phyloP scores from a whole-genome alignment of 2,888 invertebrate species.

The Resseliella maxima region DNA sequence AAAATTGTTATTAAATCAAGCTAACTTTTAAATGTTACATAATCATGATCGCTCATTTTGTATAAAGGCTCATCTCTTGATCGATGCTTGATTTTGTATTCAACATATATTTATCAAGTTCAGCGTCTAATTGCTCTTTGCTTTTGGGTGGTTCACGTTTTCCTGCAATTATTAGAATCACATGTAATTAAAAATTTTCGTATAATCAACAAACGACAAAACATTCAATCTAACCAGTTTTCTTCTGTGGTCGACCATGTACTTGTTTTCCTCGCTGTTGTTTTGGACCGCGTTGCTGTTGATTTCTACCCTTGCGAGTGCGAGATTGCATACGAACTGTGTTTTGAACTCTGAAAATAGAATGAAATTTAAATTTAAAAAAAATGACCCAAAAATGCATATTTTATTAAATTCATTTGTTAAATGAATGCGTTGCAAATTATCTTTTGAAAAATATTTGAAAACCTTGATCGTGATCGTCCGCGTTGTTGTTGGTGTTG shows the following conservation, averaged over 20 bases:
- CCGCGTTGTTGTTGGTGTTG: not conserved
- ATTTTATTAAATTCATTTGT: too few relatives aligned
- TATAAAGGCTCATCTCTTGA: conserved; percentile 68
- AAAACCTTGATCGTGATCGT: conserved; percentile 51
- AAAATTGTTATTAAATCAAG: not conserved
- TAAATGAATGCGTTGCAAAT: not conserved
- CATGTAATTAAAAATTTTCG: not conserved
- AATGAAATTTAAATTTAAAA: not conserved
- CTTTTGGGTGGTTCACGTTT: conserved; percentile 63
- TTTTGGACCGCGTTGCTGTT: not conserved
- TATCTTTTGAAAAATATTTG: too few relatives aligned
- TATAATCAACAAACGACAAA: not conserved
- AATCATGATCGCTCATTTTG: not conserved
- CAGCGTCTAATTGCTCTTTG: conserved; percentile 75
- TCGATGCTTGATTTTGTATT: conserved; percentile 72
- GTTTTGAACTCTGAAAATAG: not conserved
- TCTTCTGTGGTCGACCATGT: conserved; percentile 3
- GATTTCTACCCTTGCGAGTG: not conserved
- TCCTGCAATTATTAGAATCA: too few relatives aligned
- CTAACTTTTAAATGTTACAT: not conserved
- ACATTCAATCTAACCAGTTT: conserved; percentile 13
- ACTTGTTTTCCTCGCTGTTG: not conserved
- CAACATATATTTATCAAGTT: conserved; percentile 79
- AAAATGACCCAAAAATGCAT: not conserved
- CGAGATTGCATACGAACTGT: not conserved